phyloP scores from a whole-genome alignment of 2,888 invertebrate species.

The Phortica magna region DNA sequence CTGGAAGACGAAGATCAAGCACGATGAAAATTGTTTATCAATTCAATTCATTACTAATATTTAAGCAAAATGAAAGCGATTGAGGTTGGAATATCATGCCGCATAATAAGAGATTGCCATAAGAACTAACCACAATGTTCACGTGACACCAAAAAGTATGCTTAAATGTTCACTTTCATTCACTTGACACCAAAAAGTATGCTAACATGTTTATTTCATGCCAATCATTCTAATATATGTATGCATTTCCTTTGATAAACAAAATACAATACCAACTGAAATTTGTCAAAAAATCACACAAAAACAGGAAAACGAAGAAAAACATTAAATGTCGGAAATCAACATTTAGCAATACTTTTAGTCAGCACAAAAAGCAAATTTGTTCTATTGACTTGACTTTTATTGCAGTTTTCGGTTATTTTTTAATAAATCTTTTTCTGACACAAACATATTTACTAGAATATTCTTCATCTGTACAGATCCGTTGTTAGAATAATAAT shows the following conservation, averaged over 20 bases:
- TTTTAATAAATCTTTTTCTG: not conserved
- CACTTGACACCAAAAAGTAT: not conserved
- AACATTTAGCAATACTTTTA: not conserved
- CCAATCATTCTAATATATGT: not conserved
- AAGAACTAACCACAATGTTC: too few species aligned
- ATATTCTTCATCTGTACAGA: too few species aligned
- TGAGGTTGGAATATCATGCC: too few species aligned
- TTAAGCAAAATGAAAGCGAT: too few species aligned
- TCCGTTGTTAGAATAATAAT: too few species aligned
- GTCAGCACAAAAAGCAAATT: not conserved
- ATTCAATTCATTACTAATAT: too few species aligned
- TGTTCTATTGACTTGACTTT: not conserved
- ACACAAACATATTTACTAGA: too few species aligned
- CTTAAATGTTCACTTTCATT: not conserved
- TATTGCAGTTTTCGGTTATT: not conserved
- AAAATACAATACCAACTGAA: not conserved
- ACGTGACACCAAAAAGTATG: not conserved
- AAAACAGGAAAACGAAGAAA: not conserved
- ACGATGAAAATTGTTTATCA: too few species aligned
- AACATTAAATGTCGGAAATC: not conserved
- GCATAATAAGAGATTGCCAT: too few species aligned
- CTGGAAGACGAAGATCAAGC: too few species aligned
- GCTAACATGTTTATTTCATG: constrained; percentile 9
- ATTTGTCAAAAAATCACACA: not conserved
- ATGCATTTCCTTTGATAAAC: not conserved